Evolutionary conservation across 2,113 vertebrate genomes (phyloP), one percentile per base, ranked within the genome.

Genomic region (Lepus timidus): DNA sequence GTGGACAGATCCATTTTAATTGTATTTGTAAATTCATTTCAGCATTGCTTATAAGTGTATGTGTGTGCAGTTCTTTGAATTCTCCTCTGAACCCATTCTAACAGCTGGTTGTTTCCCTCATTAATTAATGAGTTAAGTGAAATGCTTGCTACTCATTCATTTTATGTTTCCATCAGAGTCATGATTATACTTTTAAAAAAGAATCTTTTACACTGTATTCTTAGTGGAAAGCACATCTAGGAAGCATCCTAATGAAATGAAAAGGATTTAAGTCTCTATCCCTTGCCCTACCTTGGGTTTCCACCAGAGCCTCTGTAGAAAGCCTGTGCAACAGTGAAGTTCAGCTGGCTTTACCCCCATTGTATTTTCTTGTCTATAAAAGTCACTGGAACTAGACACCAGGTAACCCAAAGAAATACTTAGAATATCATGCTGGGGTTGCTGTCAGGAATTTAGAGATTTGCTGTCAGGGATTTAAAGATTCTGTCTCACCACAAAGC

Each of bases 381-480:
- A 65, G 55, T 91, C 19, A 64, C 0, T 0, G 75, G 20, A 75
- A 44, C 19, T 58, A 58, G 19, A 16, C 4, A 39, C 4, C 7
- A 36, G 58, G 33, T 58, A 91, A 83, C 58, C 67, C 87, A 71
- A 93, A 91, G 51, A 85, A 85, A 89, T 73, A 49, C 52, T 88
- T 91, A 88, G 65, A 85, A 49, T 85, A 83, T 71, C 33, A 17
- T 31, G 33, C 17, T 33, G 17, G n/a, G 19, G 7, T 22, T 91
- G 3, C 62, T 91, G 61, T 89, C 83, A 95, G 62, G 58, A 74
- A 88, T 96, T 79, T 55, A 86, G 86, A 94, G 25, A 65, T 80
- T 79, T 75, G 33, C 51, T 86, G 73, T 88, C 71, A 96, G 23
- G 11, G 49, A 33, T 86, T 82, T 93, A 91, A 92, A 94, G 88